phyloP scores from a whole-genome alignment of 2,888 invertebrate species.

The Platerodrilus igneus region DNA sequence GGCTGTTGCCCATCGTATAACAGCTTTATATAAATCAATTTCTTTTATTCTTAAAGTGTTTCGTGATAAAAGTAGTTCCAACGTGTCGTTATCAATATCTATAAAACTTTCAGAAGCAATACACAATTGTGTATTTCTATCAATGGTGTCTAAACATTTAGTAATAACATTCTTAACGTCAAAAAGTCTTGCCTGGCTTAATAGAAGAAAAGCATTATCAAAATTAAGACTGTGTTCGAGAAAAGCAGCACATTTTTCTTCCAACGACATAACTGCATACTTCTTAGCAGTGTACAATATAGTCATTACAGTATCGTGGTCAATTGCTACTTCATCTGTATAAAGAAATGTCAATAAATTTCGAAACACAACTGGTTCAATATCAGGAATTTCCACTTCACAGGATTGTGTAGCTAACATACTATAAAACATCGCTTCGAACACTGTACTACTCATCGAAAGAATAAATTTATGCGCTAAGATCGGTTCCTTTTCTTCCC shows the following conservation, averaged over 20 bases:
- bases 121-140: slow-evolving; percentile 77
- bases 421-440: slow-evolving; percentile 84
- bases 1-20: slow-evolving; percentile 68
- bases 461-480: slow-evolving; percentile 78
- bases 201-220: slow-evolving; percentile 77
- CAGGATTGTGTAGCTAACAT: slow-evolving; percentile 55
- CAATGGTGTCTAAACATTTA: slow-evolving; percentile 75
- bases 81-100: slow-evolving; percentile 75
- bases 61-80: slow-evolving; percentile 70
- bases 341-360: slow-evolving; percentile 70
- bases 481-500: slow-evolving; percentile 63
- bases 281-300: slow-evolving; percentile 83
- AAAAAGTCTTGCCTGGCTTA: slow-evolving; percentile 75
- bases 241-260: slow-evolving; percentile 79
- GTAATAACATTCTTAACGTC: slow-evolving; percentile 79
- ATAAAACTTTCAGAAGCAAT: slow-evolving; percentile 75
- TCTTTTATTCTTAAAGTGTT: slow-evolving; percentile 76
- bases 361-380: slow-evolving; percentile 76
- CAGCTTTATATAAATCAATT: slow-evolving; percentile 71
- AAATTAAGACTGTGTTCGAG: slow-evolving; percentile 67
- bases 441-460: slow-evolving; percentile 78
- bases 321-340: slow-evolving; percentile 78
- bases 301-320: slow-evolving; percentile 82
- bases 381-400: slow-evolving; percentile 71
- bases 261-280: slow-evolving; percentile 78